phyloP scores from a whole-genome alignment of 2,888 invertebrate genomes.

The Hirtodrosophila trivittata region DNA sequence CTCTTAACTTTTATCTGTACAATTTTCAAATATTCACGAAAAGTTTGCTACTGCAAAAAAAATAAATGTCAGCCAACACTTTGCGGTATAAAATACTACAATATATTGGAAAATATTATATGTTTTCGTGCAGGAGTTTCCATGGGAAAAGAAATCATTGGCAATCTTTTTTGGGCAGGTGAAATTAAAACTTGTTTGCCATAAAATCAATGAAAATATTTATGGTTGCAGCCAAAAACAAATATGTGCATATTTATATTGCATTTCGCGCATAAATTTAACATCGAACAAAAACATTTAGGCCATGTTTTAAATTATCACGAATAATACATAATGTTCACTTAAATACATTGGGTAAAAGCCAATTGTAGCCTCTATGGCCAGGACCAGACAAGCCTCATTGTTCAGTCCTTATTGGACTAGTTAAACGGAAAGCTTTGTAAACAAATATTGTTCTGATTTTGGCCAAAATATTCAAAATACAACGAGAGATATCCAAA shows the following conservation, averaged over 20 bases:
- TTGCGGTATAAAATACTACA: no score
- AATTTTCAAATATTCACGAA: no score
- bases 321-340: slow-evolving; percentile 10
- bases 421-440: slow-evolving; percentile 42
- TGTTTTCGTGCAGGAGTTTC: no score
- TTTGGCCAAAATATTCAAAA: slow-evolving; percentile 41
- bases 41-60: no score
- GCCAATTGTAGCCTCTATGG: no score
- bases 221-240: slow-evolving; percentile 49
- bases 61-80: no score
- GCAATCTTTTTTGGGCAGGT: slow-evolving; percentile 9
- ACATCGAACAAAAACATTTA: slow-evolving; percentile 21
- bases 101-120: no score
- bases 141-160: no score
- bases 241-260: slow-evolving; percentile 60
- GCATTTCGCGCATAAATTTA: slow-evolving; percentile 55
- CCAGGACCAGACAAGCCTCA: neutral
- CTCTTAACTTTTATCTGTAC: no score
- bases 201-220: slow-evolving; percentile 74
- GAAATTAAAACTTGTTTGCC: slow-evolving; percentile 57
- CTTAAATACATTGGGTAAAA: no score
- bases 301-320: slow-evolving; percentile 37
- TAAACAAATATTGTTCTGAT: slow-evolving; percentile 52
- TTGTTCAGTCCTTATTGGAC: slow-evolving; percentile 17
- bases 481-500: slow-evolving; percentile 13